Base-by-base conservation (phyloP, 2,113 vertebrate genomes). In the Ellobius talpinus region DNA sequence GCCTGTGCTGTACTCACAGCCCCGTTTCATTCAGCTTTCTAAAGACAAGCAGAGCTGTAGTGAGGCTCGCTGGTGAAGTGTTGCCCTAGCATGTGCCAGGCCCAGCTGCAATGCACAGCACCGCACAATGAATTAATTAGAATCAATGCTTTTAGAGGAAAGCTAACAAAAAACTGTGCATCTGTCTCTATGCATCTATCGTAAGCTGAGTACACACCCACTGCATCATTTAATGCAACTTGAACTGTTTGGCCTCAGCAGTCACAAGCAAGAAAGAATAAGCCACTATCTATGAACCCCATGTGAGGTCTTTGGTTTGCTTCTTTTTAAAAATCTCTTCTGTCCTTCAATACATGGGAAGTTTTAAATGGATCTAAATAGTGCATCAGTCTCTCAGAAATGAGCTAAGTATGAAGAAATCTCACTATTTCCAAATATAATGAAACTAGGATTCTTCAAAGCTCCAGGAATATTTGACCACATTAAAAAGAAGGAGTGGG, bases 391-490 rank as follows among this genome's bases (percentile, higher is more conserved):
- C 19, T 87, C 39, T 77, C 17, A 73, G 29, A 66, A 26, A 14
- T 78, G 94, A 76, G 13, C 17, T 72, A 76, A 74, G 79, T 21
- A 65, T 39, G 42, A 87, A 63, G 58, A 90, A 88, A 90, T 72
- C 3, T 39, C 42, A 85, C 7, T 9, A 5, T 94, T 90, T 81
- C 74, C 89, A 89, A 81, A 86, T 50, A 74, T 29, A 47, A 31
- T 11, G 31, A 96, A 90, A 72, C 31, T 66, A 88, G 66, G 68
- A 21, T 88, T 94, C 36, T 94, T 73, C 55, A 94, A 89, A 88
- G 10, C 33, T 73, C 92, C 39, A 47, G 33, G 42, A 66, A 89
- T 89, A 79, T 47, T 78, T 70, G 87, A n/a, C 55, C 65, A 77
- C 11, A 1, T 65, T 52, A 33, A 12, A 77, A 79, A 65, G 36